Evolutionary conservation across 2,113 vertebrate genomes (phyloP), one percentile per base, ranked within the genome.

Genomic region (Peromyscus californicus): DNA sequence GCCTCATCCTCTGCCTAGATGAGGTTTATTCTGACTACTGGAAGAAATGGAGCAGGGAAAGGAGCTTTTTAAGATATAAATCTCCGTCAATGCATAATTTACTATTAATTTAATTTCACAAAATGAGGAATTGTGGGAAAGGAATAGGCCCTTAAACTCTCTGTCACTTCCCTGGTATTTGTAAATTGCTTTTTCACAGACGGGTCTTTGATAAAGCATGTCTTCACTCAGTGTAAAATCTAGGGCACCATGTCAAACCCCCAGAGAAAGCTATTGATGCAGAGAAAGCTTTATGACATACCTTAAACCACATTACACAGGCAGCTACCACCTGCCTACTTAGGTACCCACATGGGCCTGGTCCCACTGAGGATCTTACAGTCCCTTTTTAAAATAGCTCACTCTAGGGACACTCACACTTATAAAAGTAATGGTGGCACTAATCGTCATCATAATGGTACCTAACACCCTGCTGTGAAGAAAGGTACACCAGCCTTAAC

Each of bases 391-490:
- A 65, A 94, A 82, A 61, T 36, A 65, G 51, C 78, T 91, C 36
- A 31, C 95, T 79, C 21, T 84, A 90, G 85, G 80, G 65, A 85
- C 70, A 93, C 15, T 82, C 45, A 48, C 12, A 4, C 90, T 89
- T 95, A 69, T 45, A 69, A 91, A 96, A 94, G 90, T 94, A 96
- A 97, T 93, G 45, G 85, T 59, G 87, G 54, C 92, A 95, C 74
- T 48, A 45, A 92, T 85, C 78, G 88, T 93, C 92, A 92, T 95
- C 90, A 69, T 65, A 95, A 90, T 88, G 76, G 90, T 17, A 96
- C 93, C 96, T 97, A 95, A 78, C 82, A n/a, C 82, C 96, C 92
- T 91, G 65, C 95, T 98, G 92, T 0, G 94, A 95, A 67, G 91
- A 93, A 96, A 96, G 96, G 94, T 96, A 94, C 93, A 95, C 89